Percentiles rank a stretch among this genome's conserved stretches.
Conservation (phyloP, 2,797 vertebrate genomes). For the Schizothorax lantsangensis region DNA sequence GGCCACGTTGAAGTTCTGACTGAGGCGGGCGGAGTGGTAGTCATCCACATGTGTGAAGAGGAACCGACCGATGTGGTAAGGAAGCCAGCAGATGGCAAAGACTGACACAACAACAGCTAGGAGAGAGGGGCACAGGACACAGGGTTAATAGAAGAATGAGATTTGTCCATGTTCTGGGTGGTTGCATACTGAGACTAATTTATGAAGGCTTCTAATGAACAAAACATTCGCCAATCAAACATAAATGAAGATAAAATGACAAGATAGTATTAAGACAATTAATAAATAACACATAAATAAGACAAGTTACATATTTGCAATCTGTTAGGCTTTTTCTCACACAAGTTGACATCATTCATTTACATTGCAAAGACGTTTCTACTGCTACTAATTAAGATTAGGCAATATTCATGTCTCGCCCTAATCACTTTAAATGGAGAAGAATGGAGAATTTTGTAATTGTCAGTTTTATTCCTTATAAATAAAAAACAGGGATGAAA, state of each 20-base stretch:
- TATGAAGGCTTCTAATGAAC: not conserved
- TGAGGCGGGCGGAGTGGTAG: conserved; percentile 77
- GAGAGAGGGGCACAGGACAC: conserved; percentile 42
- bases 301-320: not conserved
- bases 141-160: not conserved
- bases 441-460: not conserved
- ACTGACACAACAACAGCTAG: conserved; percentile 87
- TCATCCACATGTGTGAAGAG: conserved; percentile 84
- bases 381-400: not conserved
- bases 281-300: no score
- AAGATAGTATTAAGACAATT: not conserved
- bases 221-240: not conserved
- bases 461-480: no score
- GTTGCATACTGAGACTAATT: not conserved
- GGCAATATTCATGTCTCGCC: not conserved
- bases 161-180: no score
- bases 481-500: no score
- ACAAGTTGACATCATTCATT: not conserved
- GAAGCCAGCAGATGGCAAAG: conserved; percentile 90
- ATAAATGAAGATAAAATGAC: not conserved
- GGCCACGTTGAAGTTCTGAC: conserved; percentile 88
- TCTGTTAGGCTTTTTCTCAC: not conserved
- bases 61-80: conserved; percentile 89
- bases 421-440: not conserved
- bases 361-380: not conserved